Base-by-base conservation (phyloP, 2,113 vertebrate genomes). In the Coptodon rendalli region DNA sequence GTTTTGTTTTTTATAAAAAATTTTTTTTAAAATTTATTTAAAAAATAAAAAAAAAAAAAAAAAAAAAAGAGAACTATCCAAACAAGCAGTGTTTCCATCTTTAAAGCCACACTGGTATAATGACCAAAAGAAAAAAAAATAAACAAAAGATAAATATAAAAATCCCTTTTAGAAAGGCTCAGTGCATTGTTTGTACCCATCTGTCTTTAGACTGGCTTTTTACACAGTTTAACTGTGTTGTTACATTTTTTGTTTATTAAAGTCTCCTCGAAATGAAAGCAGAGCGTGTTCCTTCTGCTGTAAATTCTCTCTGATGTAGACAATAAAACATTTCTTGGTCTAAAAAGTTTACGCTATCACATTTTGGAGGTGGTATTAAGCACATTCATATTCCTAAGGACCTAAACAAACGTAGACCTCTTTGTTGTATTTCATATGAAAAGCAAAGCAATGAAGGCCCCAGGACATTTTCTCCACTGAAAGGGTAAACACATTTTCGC, bases 401-500 rank as follows among this genome's bases (percentile, higher is more conserved):
- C 45, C 54, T 68, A 84, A 91, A 86, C 61, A 86, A 76, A 90
- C 1, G 2, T 4, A 54, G 50, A 36, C 54, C 40, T 90, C 57
- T 86, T 83, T 81, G 36, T 80, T 84, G 54, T 59, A 78, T 93
- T 11, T 92, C 57, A 85, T 45, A 40, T 61, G 80, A 84, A 91
- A 85, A 86, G 79, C 29, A 85, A 84, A 90, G 79, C 82, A 89
- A 61, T 66, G 22, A 7, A 66, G 36, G 17, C 80, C 78, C 43
- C 31, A 4, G 48, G 79, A 87, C 87, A 66, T 88, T 82, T 89
- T 85, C 80, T 89, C 81, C 78, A 66, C 61, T 85, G 56, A 76
- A 83, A 90, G 83, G 84, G 85, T 89, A 92, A 94, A 93, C 79
- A 92, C 48, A 45, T 89, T 90, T 92, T 83, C 12, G 14, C 59